These are phyloP conservation scores for Stichopus chloronotus DNA, from an alignment of 35 echinoderm and acorn worm species.

Conservation along the genomic window DNA sequence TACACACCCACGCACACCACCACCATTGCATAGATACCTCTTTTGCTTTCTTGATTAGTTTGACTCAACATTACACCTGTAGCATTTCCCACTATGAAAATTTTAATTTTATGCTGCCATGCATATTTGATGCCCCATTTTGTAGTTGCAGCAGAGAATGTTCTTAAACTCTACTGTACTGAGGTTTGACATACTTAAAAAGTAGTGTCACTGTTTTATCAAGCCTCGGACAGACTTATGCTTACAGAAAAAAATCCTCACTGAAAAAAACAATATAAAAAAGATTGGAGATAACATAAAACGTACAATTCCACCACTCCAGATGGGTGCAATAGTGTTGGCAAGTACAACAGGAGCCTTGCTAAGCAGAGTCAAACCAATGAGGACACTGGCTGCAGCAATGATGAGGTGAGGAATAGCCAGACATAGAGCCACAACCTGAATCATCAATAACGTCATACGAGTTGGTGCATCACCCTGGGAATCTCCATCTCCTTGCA, in stretches of 20 bases:
- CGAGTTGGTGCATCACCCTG: neutral
- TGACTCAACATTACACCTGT: too few relatives aligned
- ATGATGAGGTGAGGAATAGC: constrained; percentile 39
- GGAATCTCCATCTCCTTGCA: neutral
- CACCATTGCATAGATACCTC: too few relatives aligned
- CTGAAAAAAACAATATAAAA: neutral
- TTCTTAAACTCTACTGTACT: neutral
- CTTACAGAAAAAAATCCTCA: neutral
- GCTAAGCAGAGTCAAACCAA: constrained; percentile 21
- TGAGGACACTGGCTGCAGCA: constrained; percentile 21
- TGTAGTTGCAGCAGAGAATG: too few relatives aligned
- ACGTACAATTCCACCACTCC: constrained; percentile 51
- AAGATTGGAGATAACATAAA: neutral
- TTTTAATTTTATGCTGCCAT: too few relatives aligned
- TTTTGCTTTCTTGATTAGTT: too few relatives aligned
- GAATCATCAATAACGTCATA: constrained; percentile 32
- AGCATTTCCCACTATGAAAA: too few relatives aligned
- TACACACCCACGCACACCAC: too few relatives aligned
- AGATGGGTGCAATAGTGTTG: constrained; percentile 49
- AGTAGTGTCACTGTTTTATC: neutral
- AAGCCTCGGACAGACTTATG: neutral
- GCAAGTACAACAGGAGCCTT: constrained; percentile 23
- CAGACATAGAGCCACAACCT: constrained; percentile 15
- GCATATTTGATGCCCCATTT: too few relatives aligned
- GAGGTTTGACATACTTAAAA: neutral